Base-by-base conservation (phyloP, 2,113 vertebrate species). In the Petroica traversi region DNA sequence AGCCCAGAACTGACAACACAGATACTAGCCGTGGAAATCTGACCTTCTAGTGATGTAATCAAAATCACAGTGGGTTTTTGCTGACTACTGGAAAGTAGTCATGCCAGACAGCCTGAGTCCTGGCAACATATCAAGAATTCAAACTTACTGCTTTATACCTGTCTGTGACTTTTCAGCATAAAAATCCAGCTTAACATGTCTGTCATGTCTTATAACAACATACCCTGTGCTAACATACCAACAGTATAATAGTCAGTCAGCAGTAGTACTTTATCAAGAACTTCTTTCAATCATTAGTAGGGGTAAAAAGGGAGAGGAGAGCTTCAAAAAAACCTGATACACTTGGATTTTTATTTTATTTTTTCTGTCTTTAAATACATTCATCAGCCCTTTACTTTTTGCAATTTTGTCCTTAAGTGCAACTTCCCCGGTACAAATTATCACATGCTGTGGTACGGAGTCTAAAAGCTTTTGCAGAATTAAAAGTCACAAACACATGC, bases 251-350 rank as follows among this genome's bases (percentile, higher is more conserved):
- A 51, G 11, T 36, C 17, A 55, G 31, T 49, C 17, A 64, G 54
- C 31, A 59, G 4, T 28, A 24, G 9, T 36, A 52, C 84, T 88
- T 89, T 54, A 73, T 36, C 45, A 92, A 72, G 12, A 80, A 34
- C 4, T 0, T 15, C 36, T 52, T 80, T 54, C n/a, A 62, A 69
- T 71, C 3, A 28, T 59, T 52, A 34, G 2, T 75, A 51, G 2
- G 0, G 19, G 13, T 6, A 1, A 14, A 64, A 73, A 11, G 5
- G 25, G 19, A 59, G 8, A 74, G 6, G 8, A 6, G 4, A 22
- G 1, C 12, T 76, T 12, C 5, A 83, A 78, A 41, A 41, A 41
- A 41, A 41, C 74, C 31, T 14, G 19, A 52, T 28, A 38, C 6
- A 24, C 59, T 72, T 75, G 1, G 23, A 14, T 8, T 83, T 64